Evolutionary conservation across 1,140 invertebrate species (phyloP), one percentile per base, ranked within the genome.

Genomic region (Reticulitermes speratus): DNA sequence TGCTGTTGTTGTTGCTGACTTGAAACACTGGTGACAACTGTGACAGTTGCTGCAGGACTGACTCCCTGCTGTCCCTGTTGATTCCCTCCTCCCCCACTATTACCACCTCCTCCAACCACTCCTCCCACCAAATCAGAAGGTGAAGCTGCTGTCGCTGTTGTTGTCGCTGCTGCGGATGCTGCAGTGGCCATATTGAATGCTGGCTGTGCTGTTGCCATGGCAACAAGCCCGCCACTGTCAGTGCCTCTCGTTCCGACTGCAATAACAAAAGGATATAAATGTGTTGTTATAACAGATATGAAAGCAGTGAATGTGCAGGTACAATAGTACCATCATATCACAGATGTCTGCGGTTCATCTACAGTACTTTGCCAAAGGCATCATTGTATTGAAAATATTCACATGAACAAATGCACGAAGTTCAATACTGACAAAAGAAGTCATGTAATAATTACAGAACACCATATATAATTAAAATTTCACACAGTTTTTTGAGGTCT

Each of bases 131-230:
- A n/a, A 52, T 84, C 83, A 45, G 83, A 84, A 84, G 83, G 30
- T 84, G 83, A 52, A 25, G 48, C 83, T 84, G 83, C n/a, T 12
- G 83, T n/a, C 11, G 83, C 85, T 82, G 69, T 48, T 85, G 69
- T 44, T 48, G 85, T 32, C 38, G 44, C 59, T 25, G 59, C 55
- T 44, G 85, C 38, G 38, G 85, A 48, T 83, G 45, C 82, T 83
- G 82, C 44, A 82, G 85, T 44, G 30, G 85, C 85, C 85, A 86
- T 86, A 69, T 38, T 86, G 85, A 86, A 87, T 69, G 86, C 44
- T 82, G 86, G 84, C 86, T 87, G 86, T 87, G 86, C 86, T 84
- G 86, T 87, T 52, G 86, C 85, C 86, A 87, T 87, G 86, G 86
- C 86, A 87, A 87, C 86, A 85, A 84, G 75, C 75, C 85, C 85